A percentile compares a stretch with the other conserved stretches of the same genome.
These are phyloP conservation scores for Pasiphila rectangulata DNA, from an alignment of 2,888 invertebrate species.

Conservation along the genomic window DNA sequence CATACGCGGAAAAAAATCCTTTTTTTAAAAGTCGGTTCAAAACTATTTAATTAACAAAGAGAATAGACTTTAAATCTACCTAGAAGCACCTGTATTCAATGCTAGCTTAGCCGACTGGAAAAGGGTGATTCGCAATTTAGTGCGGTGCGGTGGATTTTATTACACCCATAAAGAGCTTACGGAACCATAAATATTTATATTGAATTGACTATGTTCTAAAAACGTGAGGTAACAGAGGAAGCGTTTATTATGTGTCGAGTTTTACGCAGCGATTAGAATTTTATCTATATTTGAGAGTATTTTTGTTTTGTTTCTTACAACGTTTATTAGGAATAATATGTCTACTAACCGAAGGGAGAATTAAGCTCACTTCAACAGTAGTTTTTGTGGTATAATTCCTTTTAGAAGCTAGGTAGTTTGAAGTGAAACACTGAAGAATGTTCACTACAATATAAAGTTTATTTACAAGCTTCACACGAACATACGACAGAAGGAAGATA, in stretches of 20 bases:
- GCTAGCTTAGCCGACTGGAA: slow-evolving; percentile 13
- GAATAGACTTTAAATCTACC: slow-evolving; percentile 1
- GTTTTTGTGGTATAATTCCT: no score
- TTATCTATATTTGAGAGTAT: slow-evolving; percentile 10
- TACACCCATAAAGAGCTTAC: slow-evolving; percentile 50
- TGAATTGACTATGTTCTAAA: slow-evolving; percentile 43
- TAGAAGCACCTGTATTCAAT: slow-evolving; percentile 6
- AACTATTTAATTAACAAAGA: background rate
- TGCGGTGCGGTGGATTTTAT: slow-evolving; percentile 50
- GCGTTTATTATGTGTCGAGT: slow-evolving; percentile 18
- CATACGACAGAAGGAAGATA: no score
- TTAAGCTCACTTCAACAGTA: no score
- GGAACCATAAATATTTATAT: slow-evolving; percentile 52
- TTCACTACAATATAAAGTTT: no score
- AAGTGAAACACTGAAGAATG: no score
- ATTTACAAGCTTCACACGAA: no score
- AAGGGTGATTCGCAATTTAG: slow-evolving; percentile 48
- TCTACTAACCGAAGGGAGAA: no score
- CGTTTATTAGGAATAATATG: no score
- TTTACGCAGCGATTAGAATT: slow-evolving; percentile 11
- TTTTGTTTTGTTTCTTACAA: no score
- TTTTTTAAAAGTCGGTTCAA: background rate
- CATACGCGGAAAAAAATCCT: background rate
- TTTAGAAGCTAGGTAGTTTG: no score
- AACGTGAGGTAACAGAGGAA: slow-evolving; percentile 29